These are phyloP conservation scores for Pseudococcus viburni DNA, from an alignment of 2,888 invertebrate genomes.

Conservation along the genomic window DNA sequence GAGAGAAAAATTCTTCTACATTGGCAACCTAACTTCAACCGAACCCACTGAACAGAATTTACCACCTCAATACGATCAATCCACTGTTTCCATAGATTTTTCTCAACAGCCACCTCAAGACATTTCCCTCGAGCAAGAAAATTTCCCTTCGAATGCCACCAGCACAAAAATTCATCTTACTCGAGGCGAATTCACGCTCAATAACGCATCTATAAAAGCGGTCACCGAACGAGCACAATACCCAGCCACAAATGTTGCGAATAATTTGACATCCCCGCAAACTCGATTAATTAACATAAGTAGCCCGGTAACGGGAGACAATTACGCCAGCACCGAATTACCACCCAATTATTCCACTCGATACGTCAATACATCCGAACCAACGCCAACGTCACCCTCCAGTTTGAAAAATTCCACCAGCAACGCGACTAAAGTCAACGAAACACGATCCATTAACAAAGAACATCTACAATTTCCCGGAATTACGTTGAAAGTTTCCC, in stretches of 20 bases:
- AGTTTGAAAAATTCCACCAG: neutral
- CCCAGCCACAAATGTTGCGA: neutral
- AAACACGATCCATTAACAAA: conserved; percentile 53
- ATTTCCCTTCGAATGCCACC: neutral
- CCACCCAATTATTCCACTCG: neutral
- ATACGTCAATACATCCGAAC: neutral
- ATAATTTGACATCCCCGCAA: conserved; percentile 2
- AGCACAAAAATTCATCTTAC: neutral
- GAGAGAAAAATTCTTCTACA: neutral
- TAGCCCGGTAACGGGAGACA: neutral
- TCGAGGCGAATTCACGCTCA: neutral
- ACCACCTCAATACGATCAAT: neutral
- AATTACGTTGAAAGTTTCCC: conserved; percentile 65
- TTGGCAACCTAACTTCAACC: conserved; percentile 23
- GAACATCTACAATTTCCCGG: conserved; percentile 60
- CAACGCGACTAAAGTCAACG: conserved; percentile 6
- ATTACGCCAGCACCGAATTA: conserved; percentile 11
- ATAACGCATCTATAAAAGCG: neutral
- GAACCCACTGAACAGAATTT: neutral
- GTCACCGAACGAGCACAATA: neutral
- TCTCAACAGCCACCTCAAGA: neutral
- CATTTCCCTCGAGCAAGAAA: neutral
- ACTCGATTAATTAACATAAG: conserved; percentile 26
- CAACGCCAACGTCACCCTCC: neutral
- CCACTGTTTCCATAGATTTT: neutral